phyloP scores from a whole-genome alignment of 2,113 vertebrate genomes.

The Brachypteracias leptosomus region DNA sequence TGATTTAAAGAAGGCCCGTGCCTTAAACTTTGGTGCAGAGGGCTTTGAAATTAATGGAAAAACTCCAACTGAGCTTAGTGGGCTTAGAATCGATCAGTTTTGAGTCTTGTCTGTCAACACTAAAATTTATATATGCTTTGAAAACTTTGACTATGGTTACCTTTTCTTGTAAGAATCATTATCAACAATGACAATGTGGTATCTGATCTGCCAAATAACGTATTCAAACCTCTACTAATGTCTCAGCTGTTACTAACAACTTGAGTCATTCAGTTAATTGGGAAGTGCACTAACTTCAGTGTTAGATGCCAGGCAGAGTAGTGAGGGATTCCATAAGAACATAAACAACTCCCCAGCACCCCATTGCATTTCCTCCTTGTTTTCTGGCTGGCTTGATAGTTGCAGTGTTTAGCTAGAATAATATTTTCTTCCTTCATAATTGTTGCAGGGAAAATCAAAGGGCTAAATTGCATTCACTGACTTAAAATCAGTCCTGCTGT shows the following conservation, averaged over 20 bases:
- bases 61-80: neutral
- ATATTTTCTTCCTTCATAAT: neutral
- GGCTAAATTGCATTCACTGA: constrained; percentile 16
- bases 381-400: neutral
- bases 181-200: neutral
- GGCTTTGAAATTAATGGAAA: constrained; percentile 16
- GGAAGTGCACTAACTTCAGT: neutral
- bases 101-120: neutral
- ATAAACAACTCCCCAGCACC: neutral
- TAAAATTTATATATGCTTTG: neutral
- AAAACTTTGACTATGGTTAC: neutral
- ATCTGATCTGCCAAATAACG: neutral
- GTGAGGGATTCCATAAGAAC: neutral
- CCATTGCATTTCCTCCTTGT: neutral
- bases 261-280: neutral
- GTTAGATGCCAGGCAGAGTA: neutral
- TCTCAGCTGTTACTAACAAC: neutral
- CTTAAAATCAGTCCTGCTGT: constrained; percentile 50
- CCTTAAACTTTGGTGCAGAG: neutral
- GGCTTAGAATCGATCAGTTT: neutral
- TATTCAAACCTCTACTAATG: neutral
- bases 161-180: neutral
- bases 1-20: neutral
- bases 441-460: constrained; percentile 29
- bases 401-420: neutral